These are phyloP conservation scores for Mobula hypostoma DNA, from an alignment of 2,113 vertebrate species.

Conservation along the genomic window DNA sequence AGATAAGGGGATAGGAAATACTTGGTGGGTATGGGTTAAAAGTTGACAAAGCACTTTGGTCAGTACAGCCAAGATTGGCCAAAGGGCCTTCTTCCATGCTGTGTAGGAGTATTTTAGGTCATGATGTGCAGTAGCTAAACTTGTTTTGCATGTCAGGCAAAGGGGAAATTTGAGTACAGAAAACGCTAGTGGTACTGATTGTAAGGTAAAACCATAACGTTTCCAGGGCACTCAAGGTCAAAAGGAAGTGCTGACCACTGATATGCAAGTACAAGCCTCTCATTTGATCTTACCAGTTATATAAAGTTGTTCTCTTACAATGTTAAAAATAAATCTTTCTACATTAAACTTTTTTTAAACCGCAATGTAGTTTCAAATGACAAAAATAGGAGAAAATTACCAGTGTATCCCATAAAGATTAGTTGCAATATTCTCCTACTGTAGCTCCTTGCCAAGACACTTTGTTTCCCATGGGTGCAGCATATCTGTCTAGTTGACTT, in stretches of 20 bases:
- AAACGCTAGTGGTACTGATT: neutral
- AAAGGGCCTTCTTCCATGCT: too few species aligned
- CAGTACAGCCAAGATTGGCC: too few species aligned
- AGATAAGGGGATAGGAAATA: too few species aligned
- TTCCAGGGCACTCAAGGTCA: neutral
- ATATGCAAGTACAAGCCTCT: neutral
- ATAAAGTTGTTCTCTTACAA: neutral
- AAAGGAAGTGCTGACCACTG: too few species aligned
- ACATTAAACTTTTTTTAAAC: neutral
- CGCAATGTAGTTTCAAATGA: neutral
- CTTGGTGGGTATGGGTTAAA: too few species aligned
- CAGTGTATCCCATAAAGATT: neutral
- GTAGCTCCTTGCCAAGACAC: neutral
- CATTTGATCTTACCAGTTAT: neutral
- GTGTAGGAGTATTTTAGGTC: neutral
- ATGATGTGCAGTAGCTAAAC: neutral
- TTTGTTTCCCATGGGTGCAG: neutral
- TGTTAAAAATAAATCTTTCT: neutral
- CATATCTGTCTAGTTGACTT: neutral
- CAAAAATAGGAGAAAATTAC: neutral
- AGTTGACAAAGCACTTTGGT: too few species aligned
- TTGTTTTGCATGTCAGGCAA: neutral
- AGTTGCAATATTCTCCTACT: neutral
- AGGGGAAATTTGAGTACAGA: neutral
- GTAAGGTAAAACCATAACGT: neutral